Conservation (phyloP, 1,140 invertebrate species). For the Teleogryllus occipitalis region DNA sequence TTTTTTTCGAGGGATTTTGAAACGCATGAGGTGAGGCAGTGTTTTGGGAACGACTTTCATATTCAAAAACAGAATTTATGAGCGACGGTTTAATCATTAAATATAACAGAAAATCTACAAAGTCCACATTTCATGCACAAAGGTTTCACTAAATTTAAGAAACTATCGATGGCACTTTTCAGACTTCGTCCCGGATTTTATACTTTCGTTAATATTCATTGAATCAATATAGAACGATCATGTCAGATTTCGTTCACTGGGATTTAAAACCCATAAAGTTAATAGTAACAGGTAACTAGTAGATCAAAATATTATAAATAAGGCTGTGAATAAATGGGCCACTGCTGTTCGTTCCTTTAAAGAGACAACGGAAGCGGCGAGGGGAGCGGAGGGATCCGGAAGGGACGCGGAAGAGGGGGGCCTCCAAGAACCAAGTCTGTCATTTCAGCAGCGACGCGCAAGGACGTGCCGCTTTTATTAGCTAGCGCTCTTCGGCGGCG, state of each 20-base stretch:
- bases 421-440: not conserved
- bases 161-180: not conserved
- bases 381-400: not conserved
- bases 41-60: too few relatives aligned
- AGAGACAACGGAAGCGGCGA: not conserved
- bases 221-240: too few relatives aligned
- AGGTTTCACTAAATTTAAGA: not conserved
- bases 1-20: too few relatives aligned
- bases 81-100: not conserved
- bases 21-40: too few relatives aligned
- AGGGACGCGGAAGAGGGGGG: not conserved
- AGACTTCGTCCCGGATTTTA: not conserved
- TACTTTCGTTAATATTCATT: too few relatives aligned
- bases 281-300: too few relatives aligned
- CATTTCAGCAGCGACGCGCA: not conserved
- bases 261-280: too few relatives aligned
- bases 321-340: too few relatives aligned
- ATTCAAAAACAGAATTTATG: not conserved
- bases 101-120: not conserved
- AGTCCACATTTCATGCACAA: not conserved
- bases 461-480: not conserved
- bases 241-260: too few relatives aligned
- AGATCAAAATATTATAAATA: too few relatives aligned
- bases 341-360: not conserved
- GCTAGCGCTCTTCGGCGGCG: not conserved